A percentile compares a stretch with the other conserved stretches of the same genome.
Conservation (phyloP, 2,113 vertebrate species). For the Dendrocopos noguchii region DNA sequence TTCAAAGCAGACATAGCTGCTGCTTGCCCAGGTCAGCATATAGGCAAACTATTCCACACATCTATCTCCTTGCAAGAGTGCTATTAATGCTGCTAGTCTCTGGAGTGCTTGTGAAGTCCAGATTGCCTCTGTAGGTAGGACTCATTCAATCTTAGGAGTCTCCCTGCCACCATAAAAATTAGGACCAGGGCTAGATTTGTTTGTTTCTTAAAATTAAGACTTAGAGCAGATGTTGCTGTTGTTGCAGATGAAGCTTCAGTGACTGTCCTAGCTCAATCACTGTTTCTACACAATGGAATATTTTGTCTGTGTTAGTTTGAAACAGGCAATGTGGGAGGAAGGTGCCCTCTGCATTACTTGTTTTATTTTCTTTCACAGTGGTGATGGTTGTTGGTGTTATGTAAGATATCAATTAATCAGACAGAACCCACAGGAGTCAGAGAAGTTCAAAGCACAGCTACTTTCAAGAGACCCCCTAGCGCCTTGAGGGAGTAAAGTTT, state of each 20-base stretch:
- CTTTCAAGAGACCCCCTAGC: background rate
- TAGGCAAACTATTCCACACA: background rate
- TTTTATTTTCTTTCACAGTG: background rate
- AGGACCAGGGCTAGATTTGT: background rate
- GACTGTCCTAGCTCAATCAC: background rate
- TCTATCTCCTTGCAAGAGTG: background rate
- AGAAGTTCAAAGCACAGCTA: conserved; percentile 18
- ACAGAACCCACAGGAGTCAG: background rate
- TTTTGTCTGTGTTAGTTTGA: background rate
- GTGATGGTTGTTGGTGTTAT: background rate
- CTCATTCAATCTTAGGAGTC: background rate
- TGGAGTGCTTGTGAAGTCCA: background rate
- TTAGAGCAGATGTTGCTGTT: background rate
- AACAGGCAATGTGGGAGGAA: background rate
- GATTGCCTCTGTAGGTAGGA: background rate
- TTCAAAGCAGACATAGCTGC: background rate
- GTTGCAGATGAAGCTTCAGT: background rate
- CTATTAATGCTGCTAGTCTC: background rate
- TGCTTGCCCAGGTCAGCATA: background rate
- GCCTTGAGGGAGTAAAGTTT: conserved; percentile 1
- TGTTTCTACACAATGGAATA: background rate
- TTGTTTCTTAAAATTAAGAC: background rate
- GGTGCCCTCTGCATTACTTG: background rate
- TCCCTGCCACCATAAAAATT: background rate
- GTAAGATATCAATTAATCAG: background rate